These are phyloP conservation scores for Acleris emargana DNA, from an alignment of 2,888 invertebrate species.

Conservation along the genomic window DNA sequence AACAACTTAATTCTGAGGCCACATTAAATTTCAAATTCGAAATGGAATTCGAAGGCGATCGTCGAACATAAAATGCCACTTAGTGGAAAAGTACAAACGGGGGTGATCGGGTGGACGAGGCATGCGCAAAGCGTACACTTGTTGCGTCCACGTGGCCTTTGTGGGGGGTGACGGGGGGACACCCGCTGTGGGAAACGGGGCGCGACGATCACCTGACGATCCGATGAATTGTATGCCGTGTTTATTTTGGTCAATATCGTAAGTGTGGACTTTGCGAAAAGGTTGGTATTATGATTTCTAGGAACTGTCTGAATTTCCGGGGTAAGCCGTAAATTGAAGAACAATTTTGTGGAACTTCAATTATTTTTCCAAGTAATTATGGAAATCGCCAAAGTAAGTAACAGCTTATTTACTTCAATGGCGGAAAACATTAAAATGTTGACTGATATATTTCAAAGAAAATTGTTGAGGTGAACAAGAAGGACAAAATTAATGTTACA, in stretches of 20 bases:
- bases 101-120: slow-evolving; percentile 52
- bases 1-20: too few species aligned
- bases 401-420: too few species aligned
- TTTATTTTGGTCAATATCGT: slow-evolving; percentile 33
- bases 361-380: too few species aligned
- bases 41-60: slow-evolving; percentile 14
- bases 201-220: slow-evolving; percentile 54
- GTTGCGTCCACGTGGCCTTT: slow-evolving; percentile 72
- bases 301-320: too few species aligned
- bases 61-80: slow-evolving; percentile 34
- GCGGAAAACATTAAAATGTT: too few species aligned
- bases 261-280: slow-evolving; percentile 5
- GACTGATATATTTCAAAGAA: too few species aligned
- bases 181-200: slow-evolving; percentile 53
- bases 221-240: slow-evolving; percentile 10
- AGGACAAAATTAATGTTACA: too few species aligned
- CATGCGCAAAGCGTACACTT: slow-evolving; percentile 69
- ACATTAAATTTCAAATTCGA: slow-evolving; percentile 15
- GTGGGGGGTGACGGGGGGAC: slow-evolving; percentile 31
- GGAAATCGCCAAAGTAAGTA: too few species aligned
- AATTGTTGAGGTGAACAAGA: too few species aligned
- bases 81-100: slow-evolving; percentile 69
- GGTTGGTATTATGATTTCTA: background rate
- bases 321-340: too few species aligned
- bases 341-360: too few species aligned